Base-by-base conservation (phyloP, 2,888 invertebrate genomes). In the Pachycephus smyrnensis region DNA sequence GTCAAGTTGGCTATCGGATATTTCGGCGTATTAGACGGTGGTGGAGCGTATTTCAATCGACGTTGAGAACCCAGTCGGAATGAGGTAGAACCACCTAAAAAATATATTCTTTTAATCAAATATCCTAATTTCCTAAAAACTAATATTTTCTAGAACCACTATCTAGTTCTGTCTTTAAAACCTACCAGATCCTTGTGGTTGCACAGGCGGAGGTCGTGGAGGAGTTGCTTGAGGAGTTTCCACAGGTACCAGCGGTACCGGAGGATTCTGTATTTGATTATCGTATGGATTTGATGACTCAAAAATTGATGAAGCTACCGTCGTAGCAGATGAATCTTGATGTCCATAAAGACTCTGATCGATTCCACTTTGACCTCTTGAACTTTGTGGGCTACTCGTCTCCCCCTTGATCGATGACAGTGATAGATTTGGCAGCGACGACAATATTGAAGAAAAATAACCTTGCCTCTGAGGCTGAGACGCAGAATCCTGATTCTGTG, bases 31-130 rank as follows among this genome's bases (percentile, higher is more conserved):
- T 79, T 87, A 0, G 89, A 85, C n/a, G 97, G 97, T 85, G 96
- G 94, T 86, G 95, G 96, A 0, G 96, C 97, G 90, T 97, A 97
- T 6, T 94, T 92, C 86, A 96, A 95, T 89, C 95, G 95, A 84
- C 94, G 94, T 84, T 94, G 94, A 6, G 94, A 94, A 0, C 94
- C 92, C 77, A 96, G 93, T 68, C 96, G 93, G 90, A 95, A 97
- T 69, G 90, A 90, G 32, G 84, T 83, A 1, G 85, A 83, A 35
- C 84, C 69, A 35, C 88, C 90, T 89, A 80, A 11, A 85, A 87
- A 55, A 11, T 75, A 76, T 55, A 55, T 55, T 55, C 15, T 9
- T 55, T 9, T 23, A 9, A 55, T 55, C 55, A 55, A 23, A 55
- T 23, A 23, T 55, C 23, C 23, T 23, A 23, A 55, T 55, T 55